These are phyloP conservation scores for Scaptomyza reducta DNA, from an alignment of 2,888 invertebrate genomes.

Conservation along the genomic window DNA sequence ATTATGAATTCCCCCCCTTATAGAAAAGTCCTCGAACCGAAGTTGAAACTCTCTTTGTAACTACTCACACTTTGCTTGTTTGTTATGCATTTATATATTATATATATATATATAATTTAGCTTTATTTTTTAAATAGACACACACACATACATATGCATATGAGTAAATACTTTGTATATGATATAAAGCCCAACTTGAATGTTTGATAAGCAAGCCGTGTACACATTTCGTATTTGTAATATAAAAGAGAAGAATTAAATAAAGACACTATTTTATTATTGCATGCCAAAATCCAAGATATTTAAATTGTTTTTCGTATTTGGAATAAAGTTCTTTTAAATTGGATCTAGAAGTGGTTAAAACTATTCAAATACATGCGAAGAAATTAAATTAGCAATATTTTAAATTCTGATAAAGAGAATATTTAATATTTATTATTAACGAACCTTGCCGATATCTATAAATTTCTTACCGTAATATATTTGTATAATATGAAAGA, in stretches of 20 bases:
- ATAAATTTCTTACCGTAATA: too few species aligned
- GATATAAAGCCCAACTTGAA: conserved; percentile 28
- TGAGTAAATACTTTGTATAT: background rate
- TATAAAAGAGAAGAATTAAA: conserved; percentile 31
- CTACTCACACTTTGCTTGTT: conserved; percentile 12
- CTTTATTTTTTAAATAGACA: conserved; percentile 18
- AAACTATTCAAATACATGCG: too few species aligned
- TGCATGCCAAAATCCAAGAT: conserved; percentile 32
- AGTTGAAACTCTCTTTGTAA: conserved; percentile 6
- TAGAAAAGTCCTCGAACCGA: background rate
- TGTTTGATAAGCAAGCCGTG: conserved; percentile 41
- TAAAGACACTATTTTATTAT: conserved; percentile 63
- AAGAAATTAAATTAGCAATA: too few species aligned
- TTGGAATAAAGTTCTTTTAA: background rate
- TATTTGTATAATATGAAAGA: too few species aligned
- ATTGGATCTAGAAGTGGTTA: background rate
- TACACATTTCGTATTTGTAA: conserved; percentile 45
- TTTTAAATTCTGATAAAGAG: too few species aligned
- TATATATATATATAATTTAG: conserved; percentile 20
- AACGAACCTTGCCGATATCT: too few species aligned
- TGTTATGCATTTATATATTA: conserved; percentile 47
- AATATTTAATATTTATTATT: too few species aligned
- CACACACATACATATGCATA: conserved; percentile 13
- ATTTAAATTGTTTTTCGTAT: background rate
- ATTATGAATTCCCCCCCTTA: conserved; percentile 1